These are phyloP conservation scores for Zaprionus kolodkinae DNA, from an alignment of 1,140 invertebrate species.

Conservation along the genomic window DNA sequence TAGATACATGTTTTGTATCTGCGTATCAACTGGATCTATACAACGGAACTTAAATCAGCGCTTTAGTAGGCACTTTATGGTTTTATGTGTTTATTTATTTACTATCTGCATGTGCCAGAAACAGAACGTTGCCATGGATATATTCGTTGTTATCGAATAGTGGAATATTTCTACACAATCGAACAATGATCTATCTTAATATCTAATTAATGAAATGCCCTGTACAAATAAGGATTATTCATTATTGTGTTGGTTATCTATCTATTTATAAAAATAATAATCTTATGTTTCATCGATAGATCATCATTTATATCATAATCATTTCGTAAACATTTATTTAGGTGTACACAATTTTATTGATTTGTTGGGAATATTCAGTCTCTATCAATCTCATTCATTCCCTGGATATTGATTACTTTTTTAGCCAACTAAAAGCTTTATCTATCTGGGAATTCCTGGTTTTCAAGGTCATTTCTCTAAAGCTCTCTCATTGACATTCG, in stretches of 20 bases:
- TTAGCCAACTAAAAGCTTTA: not conserved
- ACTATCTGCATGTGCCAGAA: slow-evolving; percentile 38
- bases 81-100: slow-evolving; percentile 63
- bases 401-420: not conserved
- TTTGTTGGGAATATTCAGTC: too few relatives aligned
- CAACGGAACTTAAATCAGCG: slow-evolving; percentile 57
- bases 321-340: too few relatives aligned
- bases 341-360: too few relatives aligned
- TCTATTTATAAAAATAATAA: too few relatives aligned
- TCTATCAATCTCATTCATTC: too few relatives aligned
- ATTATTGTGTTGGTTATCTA: too few relatives aligned
- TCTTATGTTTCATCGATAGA: too few relatives aligned
- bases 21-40: slow-evolving; percentile 16
- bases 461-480: not conserved
- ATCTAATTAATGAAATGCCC: not conserved
- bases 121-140: not conserved
- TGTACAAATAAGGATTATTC: not conserved
- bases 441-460: not conserved
- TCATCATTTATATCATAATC: too few relatives aligned
- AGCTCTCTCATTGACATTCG: not conserved
- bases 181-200: not conserved
- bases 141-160: not conserved
- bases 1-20: not conserved
- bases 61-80: slow-evolving; percentile 60
- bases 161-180: not conserved